Percentiles rank a stretch among this genome's conserved stretches.
Evolutionary conservation across 23 tunicate species (phyloP).

Genomic region (Halocynthia roretzi): DNA sequence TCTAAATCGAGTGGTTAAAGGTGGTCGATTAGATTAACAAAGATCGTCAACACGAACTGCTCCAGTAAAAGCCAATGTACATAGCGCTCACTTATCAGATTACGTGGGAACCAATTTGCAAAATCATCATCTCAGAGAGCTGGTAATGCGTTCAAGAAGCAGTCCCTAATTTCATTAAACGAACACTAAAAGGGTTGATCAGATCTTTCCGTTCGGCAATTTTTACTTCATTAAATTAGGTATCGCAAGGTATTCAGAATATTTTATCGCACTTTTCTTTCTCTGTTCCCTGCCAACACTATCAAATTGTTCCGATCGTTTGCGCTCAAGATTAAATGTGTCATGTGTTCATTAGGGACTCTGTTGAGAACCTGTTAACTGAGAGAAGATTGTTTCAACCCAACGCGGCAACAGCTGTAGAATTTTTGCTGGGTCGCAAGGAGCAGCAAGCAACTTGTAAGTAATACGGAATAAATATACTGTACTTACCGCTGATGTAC

Average conservation of each 20-base stretch:
- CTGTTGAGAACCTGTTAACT: constrained; percentile 61
- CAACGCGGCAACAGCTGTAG: constrained; percentile 34
- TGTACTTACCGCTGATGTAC: too few relatives aligned
- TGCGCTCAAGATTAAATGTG: too few relatives aligned
- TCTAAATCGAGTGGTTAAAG: constrained; percentile 8
- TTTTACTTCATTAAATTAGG: constrained; percentile 13
- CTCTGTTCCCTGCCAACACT: too few relatives aligned
- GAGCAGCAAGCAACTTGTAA: too few relatives aligned
- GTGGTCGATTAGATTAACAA: constrained; percentile 25
- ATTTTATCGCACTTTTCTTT: too few relatives aligned
- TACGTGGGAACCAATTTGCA: constrained; percentile 23
- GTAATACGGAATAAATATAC: too few relatives aligned
- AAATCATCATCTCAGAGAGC: constrained; percentile 15
- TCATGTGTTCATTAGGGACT: constrained; percentile 29
- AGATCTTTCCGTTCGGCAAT: constrained; percentile 18
- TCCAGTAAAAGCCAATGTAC: constrained; percentile 25
- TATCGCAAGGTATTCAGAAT: background rate
- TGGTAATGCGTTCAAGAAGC: constrained; percentile 10
- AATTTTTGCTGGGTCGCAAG: constrained; percentile 6
- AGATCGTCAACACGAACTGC: constrained; percentile 27
- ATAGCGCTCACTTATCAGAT: constrained; percentile 24
- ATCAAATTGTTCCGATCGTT: too few relatives aligned
- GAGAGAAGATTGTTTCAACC: constrained; percentile 61
- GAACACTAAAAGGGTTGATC: constrained; percentile 28
- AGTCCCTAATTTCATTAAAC: constrained; percentile 11